Base-by-base conservation (phyloP, 2,888 invertebrate species). In the Lagria hirta region DNA sequence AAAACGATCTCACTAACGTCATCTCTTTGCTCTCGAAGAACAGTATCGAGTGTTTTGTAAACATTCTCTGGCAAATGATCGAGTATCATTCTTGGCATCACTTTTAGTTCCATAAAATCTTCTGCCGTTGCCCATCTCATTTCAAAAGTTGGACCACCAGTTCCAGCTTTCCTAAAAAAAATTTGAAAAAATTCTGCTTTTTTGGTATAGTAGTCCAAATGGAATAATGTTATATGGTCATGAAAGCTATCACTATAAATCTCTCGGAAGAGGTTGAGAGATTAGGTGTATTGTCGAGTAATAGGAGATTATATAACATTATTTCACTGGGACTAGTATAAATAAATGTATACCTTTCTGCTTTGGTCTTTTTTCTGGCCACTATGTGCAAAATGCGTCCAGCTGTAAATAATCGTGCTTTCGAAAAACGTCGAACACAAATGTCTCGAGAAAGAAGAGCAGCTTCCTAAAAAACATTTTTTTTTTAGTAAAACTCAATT, bases 11-110 rank as follows among this genome's bases (percentile, higher is more conserved):
- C 67, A 56, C 66, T 67, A 54, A 57, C 58, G 51, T 68, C 62
- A 52, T 68, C 65, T 51, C 55, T 60, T 52, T 68, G 65, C 55
- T 81, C 81, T 23, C 75, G 73, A 11, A 85, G 65, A 29, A 86
- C 75, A 1, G 79, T 81, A 33, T 81, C 77, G 33, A 92, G 71
- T 12, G 87, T 85, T 53, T 80, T 75, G 55, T 82, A 78, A 10
- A 91, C 82, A 64, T 84, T 84, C 64, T 89, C 84, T 0, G 93
- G 92, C 29, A 92, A 73, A 68, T 94, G 93, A 69, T 94, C 92
- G 1, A 87, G 75, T 3, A 92, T 66, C 88, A 92, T 92, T 30
- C 86, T 77, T 3, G 89, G 88, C 81, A 89, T 88, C 34, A 93
- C 86, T 56, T 85, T 78, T 35, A 93, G 74, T 63, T 89, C 86